These are phyloP conservation scores for Thalpophila matura DNA, from an alignment of 2,888 invertebrate genomes.

Conservation along the genomic window DNA sequence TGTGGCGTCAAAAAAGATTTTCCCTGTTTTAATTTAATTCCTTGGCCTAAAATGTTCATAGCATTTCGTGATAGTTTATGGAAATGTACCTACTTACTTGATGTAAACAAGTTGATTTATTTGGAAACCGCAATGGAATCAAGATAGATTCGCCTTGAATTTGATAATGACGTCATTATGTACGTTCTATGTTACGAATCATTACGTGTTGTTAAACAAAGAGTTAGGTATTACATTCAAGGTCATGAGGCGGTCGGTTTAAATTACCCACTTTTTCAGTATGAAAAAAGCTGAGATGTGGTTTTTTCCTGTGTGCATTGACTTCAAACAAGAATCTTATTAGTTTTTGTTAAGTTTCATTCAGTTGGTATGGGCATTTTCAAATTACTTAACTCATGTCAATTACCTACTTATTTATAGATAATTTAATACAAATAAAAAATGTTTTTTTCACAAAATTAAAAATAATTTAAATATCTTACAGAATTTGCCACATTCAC, in stretches of 20 bases:
- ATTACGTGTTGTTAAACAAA: conserved; percentile 76
- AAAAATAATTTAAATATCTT: too few species aligned
- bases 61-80: neutral
- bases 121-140: conserved; percentile 26
- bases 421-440: too few species aligned
- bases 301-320: neutral
- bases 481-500: too few species aligned
- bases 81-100: too few species aligned
- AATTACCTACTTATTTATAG: too few species aligned
- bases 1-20: conserved; percentile 11
- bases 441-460: too few species aligned
- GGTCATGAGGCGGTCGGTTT: conserved; percentile 63
- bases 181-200: conserved; percentile 37
- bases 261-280: neutral
- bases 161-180: conserved; percentile 62
- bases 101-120: conserved; percentile 36
- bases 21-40: neutral
- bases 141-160: conserved; percentile 31
- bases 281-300: neutral
- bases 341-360: neutral
- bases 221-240: conserved; percentile 63
- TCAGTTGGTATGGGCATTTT: too few species aligned
- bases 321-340: neutral
- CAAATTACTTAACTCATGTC: too few species aligned
- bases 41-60: neutral